Evolutionary conservation across 1,140 invertebrate species (phyloP).

Genomic region (Elymnias hypermnestra): DNA sequence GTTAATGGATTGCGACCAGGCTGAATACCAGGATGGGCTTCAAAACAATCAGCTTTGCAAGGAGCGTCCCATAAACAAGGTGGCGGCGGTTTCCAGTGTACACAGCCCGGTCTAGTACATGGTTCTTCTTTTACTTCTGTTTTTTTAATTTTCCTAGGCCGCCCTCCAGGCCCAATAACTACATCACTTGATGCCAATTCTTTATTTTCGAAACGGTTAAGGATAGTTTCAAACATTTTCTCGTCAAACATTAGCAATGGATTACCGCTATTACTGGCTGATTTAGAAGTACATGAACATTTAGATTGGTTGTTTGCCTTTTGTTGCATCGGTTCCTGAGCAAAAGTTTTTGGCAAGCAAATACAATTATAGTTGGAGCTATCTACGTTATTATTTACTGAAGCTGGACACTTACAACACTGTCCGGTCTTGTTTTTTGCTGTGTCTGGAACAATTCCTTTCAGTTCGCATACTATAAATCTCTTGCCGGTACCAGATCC

Average conservation of each 20-base stretch:
- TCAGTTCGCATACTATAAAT: slow-evolving; percentile 64
- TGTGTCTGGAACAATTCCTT: slow-evolving; percentile 42
- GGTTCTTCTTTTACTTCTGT: slow-evolving; percentile 30
- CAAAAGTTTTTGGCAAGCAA: slow-evolving; percentile 3
- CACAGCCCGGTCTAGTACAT: slow-evolving; percentile 47
- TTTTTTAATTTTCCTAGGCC: slow-evolving; percentile 24
- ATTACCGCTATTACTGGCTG: neutral
- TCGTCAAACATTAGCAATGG: slow-evolving; percentile 38
- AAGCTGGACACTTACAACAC: slow-evolving; percentile 51
- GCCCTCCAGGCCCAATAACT: slow-evolving; percentile 24
- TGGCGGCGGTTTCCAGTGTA: slow-evolving; percentile 51
- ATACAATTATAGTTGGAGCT: neutral
- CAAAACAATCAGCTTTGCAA: slow-evolving; percentile 58
- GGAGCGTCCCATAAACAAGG: slow-evolving; percentile 51
- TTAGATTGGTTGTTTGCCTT: neutral
- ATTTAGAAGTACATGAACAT: neutral
- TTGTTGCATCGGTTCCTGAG: neutral
- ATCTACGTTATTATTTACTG: neutral
- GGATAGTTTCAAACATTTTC: slow-evolving; percentile 32
- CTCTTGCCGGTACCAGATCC: slow-evolving; percentile 39
- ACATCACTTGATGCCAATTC: slow-evolving; percentile 24
- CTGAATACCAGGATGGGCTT: slow-evolving; percentile 37
- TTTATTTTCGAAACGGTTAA: slow-evolving; percentile 42
- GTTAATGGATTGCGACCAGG: slow-evolving; percentile 35
- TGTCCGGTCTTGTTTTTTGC: slow-evolving; percentile 33